A percentile compares a stretch with the other conserved stretches of the same genome.
These are phyloP conservation scores for Pelagia noctiluca DNA, from an alignment of 30 jellyfish, hydroid and myxozoan species.

Conservation along the genomic window DNA sequence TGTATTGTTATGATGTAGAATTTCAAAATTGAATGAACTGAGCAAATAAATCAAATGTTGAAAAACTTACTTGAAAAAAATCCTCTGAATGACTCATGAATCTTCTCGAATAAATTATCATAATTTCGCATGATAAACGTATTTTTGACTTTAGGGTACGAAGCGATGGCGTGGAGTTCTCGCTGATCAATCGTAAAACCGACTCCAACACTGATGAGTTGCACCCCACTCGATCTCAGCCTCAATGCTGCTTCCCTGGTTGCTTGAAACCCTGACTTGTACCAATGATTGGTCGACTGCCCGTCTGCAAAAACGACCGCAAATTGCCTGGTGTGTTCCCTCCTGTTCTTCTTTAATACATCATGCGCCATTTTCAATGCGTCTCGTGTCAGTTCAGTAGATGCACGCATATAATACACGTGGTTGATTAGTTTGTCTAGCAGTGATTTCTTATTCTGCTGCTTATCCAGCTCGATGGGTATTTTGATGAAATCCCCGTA, in stretches of 20 bases:
- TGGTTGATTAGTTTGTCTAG: neutral
- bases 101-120: neutral
- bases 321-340: neutral
- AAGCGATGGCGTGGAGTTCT: constrained; percentile 43
- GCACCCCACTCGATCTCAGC: neutral
- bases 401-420: neutral
- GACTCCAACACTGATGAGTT: constrained; percentile 32
- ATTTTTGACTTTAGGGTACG: constrained; percentile 25
- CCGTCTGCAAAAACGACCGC: constrained; percentile 38
- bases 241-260: constrained; percentile 21
- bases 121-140: neutral
- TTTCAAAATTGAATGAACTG: too few species aligned
- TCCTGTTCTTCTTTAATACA: neutral
- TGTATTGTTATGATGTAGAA: too few species aligned
- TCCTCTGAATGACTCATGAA: neutral
- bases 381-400: neutral
- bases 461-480: neutral
- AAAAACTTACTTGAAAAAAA: constrained; percentile 1
- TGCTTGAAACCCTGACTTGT: constrained; percentile 7
- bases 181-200: constrained; percentile 9
- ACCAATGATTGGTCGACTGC: constrained; percentile 1
- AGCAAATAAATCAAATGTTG: too few species aligned
- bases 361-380: neutral
- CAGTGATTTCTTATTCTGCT: neutral
- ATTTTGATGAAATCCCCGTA: neutral